A percentile compares a stretch with the other conserved stretches of the same genome.
Conservation (phyloP, 2,113 vertebrate species). For the Suricata suricatta region DNA sequence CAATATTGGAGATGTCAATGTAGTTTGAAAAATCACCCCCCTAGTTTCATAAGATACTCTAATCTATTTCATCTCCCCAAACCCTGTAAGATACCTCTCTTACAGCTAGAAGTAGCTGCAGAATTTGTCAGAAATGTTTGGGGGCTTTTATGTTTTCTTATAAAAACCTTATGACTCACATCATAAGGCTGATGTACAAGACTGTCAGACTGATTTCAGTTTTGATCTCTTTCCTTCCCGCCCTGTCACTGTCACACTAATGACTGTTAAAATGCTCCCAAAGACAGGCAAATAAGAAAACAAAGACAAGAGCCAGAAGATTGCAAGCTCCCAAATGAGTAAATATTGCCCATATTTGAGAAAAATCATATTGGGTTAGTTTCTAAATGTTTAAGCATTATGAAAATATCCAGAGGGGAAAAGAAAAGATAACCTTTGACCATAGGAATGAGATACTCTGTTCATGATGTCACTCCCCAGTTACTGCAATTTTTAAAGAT, state of each 20-base stretch:
- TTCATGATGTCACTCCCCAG: constrained; percentile 37
- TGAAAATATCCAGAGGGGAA: constrained; percentile 57
- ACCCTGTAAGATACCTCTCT: background rate
- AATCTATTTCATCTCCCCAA: background rate
- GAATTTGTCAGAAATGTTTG: background rate
- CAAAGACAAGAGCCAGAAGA: constrained; percentile 49
- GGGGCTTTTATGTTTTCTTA: background rate
- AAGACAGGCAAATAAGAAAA: constrained; percentile 38
- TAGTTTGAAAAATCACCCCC: background rate
- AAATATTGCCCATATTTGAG: constrained; percentile 57
- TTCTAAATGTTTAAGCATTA: constrained; percentile 60
- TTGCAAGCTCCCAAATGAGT: constrained; percentile 31
- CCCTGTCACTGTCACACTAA: constrained; percentile 17
- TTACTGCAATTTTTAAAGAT: constrained; percentile 35
- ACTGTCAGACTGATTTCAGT: constrained; percentile 1
- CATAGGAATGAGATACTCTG: constrained; percentile 48
- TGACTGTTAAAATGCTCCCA: constrained; percentile 10
- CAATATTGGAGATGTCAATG: background rate
- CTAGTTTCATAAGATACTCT: background rate
- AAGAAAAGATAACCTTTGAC: constrained; percentile 67
- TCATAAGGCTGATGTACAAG: background rate
- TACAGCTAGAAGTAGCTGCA: background rate
- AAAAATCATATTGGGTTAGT: constrained; percentile 49
- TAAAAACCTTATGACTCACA: background rate
- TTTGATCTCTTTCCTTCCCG: constrained; percentile 39